phyloP scores from a whole-genome alignment of 2,113 vertebrate species.

The Cariama cristata region DNA sequence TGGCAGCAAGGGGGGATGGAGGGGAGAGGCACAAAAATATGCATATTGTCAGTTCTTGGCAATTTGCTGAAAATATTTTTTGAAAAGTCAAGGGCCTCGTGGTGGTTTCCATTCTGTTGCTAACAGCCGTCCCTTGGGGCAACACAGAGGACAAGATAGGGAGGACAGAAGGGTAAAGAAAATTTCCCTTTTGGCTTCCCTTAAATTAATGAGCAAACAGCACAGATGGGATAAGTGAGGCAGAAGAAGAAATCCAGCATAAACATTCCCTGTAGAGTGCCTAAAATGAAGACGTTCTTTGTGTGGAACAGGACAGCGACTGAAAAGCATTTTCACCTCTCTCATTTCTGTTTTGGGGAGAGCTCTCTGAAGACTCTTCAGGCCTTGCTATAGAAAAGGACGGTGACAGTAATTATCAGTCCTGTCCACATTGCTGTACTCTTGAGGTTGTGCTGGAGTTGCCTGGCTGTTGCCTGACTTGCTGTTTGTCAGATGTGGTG shows the following conservation, averaged over 20 bases:
- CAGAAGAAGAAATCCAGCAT: not conserved
- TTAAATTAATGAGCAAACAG: slow-evolving; percentile 12
- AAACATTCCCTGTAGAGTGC: not conserved
- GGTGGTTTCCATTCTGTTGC: not conserved
- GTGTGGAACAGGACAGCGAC: not conserved
- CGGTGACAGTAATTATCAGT: not conserved
- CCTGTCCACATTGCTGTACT: not conserved
- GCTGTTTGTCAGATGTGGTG: accelerated
- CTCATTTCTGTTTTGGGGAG: not conserved
- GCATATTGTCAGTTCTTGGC: not conserved
- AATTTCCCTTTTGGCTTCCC: not conserved
- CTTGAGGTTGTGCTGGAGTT: not conserved
- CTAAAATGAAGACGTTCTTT: not conserved
- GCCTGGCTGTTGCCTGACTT: not conserved
- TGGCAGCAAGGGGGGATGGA: accelerated
- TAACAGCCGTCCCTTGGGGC: not conserved
- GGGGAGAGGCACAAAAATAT: not conserved
- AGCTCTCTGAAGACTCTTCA: not conserved
- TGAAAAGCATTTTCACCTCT: not conserved
- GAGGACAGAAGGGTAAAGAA: not conserved
- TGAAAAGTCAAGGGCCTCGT: not conserved
- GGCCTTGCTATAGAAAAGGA: not conserved
- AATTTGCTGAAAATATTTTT: not conserved
- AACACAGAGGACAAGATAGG: not conserved
- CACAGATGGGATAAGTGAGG: slow-evolving; percentile 8